Evolutionary conservation across 1,140 invertebrate genomes (phyloP).

Genomic region (Kradibia gibbosae): DNA sequence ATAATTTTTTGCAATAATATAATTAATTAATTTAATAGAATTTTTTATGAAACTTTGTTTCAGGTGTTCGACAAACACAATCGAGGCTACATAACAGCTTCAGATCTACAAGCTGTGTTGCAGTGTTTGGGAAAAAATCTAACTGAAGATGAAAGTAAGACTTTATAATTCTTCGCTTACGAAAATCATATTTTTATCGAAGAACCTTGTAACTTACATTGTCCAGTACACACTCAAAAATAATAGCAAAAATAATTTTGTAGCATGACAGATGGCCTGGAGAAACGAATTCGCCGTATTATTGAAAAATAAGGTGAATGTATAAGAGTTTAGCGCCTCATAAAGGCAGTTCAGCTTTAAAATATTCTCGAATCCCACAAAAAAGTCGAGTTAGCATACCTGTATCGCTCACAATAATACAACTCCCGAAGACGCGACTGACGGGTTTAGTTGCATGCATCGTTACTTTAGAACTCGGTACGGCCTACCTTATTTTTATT

Average conservation of each 20-base stretch:
- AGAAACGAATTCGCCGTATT: too few species aligned
- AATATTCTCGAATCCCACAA: neutral
- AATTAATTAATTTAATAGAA: too few species aligned
- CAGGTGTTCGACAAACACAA: conserved; percentile 88
- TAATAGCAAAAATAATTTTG: too few species aligned
- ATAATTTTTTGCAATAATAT: too few species aligned
- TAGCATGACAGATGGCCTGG: too few species aligned
- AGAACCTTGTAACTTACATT: neutral
- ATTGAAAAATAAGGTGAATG: too few species aligned
- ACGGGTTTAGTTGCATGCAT: neutral
- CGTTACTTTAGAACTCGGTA: neutral
- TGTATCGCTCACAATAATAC: neutral
- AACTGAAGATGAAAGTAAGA: conserved; percentile 88
- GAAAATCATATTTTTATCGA: neutral
- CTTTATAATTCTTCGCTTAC: conserved; percentile 9
- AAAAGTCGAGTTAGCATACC: neutral
- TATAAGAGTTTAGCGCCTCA: conserved; percentile 15
- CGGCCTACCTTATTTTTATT: neutral
- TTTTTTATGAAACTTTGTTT: conserved; percentile 53
- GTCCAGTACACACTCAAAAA: too few species aligned
- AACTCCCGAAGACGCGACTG: neutral
- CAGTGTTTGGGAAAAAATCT: conserved; percentile 89
- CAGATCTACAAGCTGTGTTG: conserved; percentile 85
- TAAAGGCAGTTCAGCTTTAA: neutral
- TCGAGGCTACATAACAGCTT: conserved; percentile 88